Evolutionary conservation across 2,888 invertebrate species (phyloP).

Genomic region (Eulithis prunata): DNA sequence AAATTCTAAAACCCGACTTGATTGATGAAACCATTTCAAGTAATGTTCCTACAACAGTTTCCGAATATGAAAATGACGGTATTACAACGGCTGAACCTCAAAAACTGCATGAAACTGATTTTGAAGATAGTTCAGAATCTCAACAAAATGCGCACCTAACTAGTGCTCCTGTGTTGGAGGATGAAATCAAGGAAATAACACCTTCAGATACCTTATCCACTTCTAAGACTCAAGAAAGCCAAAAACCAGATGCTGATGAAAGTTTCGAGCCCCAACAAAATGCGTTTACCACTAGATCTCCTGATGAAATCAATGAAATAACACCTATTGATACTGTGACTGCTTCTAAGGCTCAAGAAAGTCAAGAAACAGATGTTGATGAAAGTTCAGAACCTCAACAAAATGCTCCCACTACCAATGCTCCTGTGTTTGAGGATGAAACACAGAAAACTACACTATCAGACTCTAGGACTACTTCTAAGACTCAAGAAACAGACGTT

Average conservation of each 20-base stretch:
- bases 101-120: constrained; percentile 6
- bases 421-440: constrained; percentile 18
- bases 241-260: constrained; percentile 13
- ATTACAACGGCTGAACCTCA: constrained; percentile 14
- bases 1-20: constrained; percentile 21
- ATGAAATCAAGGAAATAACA: constrained; percentile 15
- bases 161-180: constrained; percentile 21
- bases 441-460: constrained; percentile 14
- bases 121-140: constrained; percentile 14
- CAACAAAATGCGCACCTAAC: constrained; percentile 22
- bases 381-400: constrained; percentile 14
- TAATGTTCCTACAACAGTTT: constrained; percentile 21
- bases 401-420: constrained; percentile 10
- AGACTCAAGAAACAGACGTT: constrained; percentile 6
- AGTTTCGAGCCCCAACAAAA: constrained; percentile 18
- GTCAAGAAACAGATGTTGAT: constrained; percentile 1
- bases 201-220: constrained; percentile 9
- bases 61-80: constrained; percentile 13
- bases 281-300: constrained; percentile 14
- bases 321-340: constrained; percentile 5
- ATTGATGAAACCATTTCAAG: constrained; percentile 24
- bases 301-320: constrained; percentile 21
- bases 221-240: constrained; percentile 8
- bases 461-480: constrained; percentile 7
- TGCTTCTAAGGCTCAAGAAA: constrained; percentile 12